phyloP scores from a whole-genome alignment of 2,888 invertebrate genomes.

The Chesias legatella region DNA sequence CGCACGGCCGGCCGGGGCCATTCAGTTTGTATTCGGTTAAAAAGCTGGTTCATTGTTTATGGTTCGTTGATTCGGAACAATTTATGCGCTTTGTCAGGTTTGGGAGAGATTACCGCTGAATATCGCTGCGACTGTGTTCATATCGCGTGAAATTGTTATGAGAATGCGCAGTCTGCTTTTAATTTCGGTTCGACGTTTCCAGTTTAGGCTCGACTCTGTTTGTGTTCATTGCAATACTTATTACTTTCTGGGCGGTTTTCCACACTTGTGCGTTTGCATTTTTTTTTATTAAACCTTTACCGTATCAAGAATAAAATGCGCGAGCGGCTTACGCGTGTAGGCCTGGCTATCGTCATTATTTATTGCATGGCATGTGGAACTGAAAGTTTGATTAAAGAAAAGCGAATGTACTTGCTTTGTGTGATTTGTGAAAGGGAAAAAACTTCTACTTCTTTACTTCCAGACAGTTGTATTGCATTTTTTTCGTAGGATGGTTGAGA shows the following conservation, averaged over 20 bases:
- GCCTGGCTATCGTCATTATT: too few relatives aligned
- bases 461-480: too few relatives aligned
- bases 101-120: slow-evolving; percentile 34
- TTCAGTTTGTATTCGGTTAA: slow-evolving; percentile 28
- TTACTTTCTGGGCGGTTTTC: slow-evolving; percentile 23
- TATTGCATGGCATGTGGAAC: too few relatives aligned
- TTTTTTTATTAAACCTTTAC: slow-evolving; percentile 4
- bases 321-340: too few relatives aligned
- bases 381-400: too few relatives aligned
- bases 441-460: too few relatives aligned
- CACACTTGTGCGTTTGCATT: slow-evolving; percentile 16
- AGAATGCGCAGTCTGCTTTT: slow-evolving; percentile 34
- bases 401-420: too few relatives aligned
- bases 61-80: slow-evolving; percentile 35
- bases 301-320: too few relatives aligned
- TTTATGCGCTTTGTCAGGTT: slow-evolving; percentile 42
- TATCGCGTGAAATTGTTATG: slow-evolving; percentile 44
- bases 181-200: slow-evolving; percentile 33
- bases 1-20: not conserved
- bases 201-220: slow-evolving; percentile 25
- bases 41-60: slow-evolving; percentile 36
- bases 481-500: too few relatives aligned
- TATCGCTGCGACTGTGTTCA: slow-evolving; percentile 29
- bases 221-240: slow-evolving; percentile 28
- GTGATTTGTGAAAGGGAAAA: too few relatives aligned